Evolutionary conservation across 2,797 vertebrate genomes (phyloP).

Genomic region (Sebastes iracundus): DNA sequence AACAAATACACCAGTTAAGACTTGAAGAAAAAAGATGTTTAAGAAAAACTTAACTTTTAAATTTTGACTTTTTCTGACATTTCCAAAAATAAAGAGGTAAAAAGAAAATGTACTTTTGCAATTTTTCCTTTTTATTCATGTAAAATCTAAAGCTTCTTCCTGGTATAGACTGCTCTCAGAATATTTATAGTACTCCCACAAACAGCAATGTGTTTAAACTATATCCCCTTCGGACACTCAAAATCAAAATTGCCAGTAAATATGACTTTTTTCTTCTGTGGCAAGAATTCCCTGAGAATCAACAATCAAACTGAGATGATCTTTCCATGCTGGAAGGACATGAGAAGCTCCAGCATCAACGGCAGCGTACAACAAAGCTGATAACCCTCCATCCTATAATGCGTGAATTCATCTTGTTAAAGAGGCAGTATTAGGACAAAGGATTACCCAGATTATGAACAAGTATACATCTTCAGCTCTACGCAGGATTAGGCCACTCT

Average conservation of each 20-base stretch:
- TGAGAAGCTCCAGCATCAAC: neutral
- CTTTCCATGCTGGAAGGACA: neutral
- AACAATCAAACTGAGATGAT: neutral
- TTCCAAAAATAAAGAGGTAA: neutral
- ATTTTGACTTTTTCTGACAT: neutral
- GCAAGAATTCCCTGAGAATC: neutral
- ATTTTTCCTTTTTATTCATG: neutral
- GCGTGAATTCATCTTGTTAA: conserved; percentile 44
- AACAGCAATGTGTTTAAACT: neutral
- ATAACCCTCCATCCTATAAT: conserved; percentile 24
- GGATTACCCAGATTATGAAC: conserved; percentile 53
- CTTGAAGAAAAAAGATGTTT: neutral
- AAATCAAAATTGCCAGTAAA: neutral
- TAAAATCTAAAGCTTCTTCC: neutral
- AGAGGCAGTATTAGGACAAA: conserved; percentile 55
- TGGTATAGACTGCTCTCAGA: neutral
- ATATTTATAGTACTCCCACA: neutral
- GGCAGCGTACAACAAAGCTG: conserved; percentile 10
- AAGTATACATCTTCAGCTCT: conserved; percentile 13
- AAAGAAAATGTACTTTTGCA: neutral
- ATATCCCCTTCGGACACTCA: neutral
- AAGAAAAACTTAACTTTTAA: neutral
- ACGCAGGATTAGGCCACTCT: conserved; percentile 35
- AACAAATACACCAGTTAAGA: neutral
- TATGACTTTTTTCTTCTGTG: neutral